Evolutionary conservation across 2,113 vertebrate species (phyloP).

Genomic region (Puntigrus tetrazona): DNA sequence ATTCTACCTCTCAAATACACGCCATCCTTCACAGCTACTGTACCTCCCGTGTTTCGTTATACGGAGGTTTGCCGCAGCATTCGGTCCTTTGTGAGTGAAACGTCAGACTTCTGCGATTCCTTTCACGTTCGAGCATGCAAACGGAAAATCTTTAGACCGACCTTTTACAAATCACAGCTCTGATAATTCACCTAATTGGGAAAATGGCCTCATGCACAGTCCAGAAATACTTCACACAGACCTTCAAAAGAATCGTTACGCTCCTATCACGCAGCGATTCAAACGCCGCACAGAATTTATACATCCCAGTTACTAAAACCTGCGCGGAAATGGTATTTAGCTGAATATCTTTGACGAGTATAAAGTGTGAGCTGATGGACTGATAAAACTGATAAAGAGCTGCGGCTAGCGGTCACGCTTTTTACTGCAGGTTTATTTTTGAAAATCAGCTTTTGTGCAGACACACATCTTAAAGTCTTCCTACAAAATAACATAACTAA

Average conservation of each 20-base stretch:
- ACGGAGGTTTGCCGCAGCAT: slow-evolving; percentile 7
- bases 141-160: slow-evolving; percentile 35
- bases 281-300: neutral
- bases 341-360: neutral
- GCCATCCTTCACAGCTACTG: slow-evolving; percentile 6
- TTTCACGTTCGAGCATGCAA: slow-evolving; percentile 31
- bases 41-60: neutral
- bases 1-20: neutral
- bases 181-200: slow-evolving; percentile 1
- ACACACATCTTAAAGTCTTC: neutral
- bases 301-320: neutral
- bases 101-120: slow-evolving; percentile 34
- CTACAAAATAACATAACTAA: neutral
- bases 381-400: neutral
- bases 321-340: neutral
- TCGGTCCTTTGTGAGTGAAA: neutral
- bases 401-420: neutral
- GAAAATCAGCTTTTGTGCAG: neutral
- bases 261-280: neutral
- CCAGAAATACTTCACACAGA: neutral
- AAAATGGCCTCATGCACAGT: neutral
- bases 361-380: neutral
- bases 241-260: neutral
- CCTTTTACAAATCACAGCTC: slow-evolving; percentile 42
- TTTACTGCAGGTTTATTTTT: neutral